These are phyloP conservation scores for Enteromius trimaculatus DNA, from an alignment of 2,797 vertebrate genomes.

Conservation along the genomic window DNA sequence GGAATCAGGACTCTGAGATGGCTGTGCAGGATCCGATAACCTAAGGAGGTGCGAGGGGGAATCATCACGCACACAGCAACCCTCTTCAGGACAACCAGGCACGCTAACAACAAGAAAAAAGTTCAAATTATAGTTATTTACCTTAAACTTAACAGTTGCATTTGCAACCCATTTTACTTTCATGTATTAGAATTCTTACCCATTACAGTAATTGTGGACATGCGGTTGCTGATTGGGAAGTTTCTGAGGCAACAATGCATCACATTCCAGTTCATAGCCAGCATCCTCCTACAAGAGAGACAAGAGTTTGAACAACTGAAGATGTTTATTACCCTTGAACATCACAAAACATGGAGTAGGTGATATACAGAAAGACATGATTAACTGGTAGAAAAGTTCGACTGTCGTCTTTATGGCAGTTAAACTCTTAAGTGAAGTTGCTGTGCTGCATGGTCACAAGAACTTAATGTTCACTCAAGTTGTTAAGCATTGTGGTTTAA, in stretches of 20 bases:
- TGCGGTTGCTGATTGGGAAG: slow-evolving; percentile 76
- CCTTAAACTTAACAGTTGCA: background rate
- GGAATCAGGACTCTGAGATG: slow-evolving; percentile 61
- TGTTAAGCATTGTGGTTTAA: background rate
- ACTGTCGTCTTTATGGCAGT: background rate
- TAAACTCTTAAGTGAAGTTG: background rate
- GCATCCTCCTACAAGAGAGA: slow-evolving; percentile 74
- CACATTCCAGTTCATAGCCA: slow-evolving; percentile 79
- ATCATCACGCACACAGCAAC: slow-evolving; percentile 78
- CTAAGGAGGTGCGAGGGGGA: slow-evolving; percentile 80
- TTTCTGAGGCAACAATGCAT: slow-evolving; percentile 78
- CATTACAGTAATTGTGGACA: slow-evolving; percentile 75
- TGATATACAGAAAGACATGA: background rate
- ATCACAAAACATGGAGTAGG: background rate
- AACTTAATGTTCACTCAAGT: background rate
- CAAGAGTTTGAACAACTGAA: background rate
- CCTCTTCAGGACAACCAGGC: slow-evolving; percentile 69
- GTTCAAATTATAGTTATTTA: background rate
- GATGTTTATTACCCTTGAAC: too few relatives aligned
- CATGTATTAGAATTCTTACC: slow-evolving; percentile 71
- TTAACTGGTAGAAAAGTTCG: background rate
- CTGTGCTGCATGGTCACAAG: background rate
- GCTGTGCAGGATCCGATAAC: slow-evolving; percentile 68
- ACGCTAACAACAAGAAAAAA: slow-evolving; percentile 61
- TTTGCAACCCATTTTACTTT: background rate